A percentile compares a stretch with the other conserved stretches of the same genome.
These are phyloP conservation scores for Aix galericulata DNA, from an alignment of 2,113 vertebrate genomes.

Conservation along the genomic window DNA sequence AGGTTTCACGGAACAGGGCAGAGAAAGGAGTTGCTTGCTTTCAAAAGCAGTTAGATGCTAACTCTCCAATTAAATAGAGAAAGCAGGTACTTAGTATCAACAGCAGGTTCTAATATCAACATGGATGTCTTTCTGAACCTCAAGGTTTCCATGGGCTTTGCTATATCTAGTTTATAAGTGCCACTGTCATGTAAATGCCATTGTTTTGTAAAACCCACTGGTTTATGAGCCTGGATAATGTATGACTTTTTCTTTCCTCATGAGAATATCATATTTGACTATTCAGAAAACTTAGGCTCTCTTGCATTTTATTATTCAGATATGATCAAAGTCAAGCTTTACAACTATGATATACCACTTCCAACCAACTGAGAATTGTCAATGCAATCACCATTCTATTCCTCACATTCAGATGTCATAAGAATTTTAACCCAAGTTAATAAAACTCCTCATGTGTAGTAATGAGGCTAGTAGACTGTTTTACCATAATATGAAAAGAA, in stretches of 20 bases:
- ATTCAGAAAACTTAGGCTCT: background rate
- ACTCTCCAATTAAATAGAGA: background rate
- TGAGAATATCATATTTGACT: background rate
- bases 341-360: background rate
- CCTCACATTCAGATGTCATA: background rate
- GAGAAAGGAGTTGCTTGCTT: background rate
- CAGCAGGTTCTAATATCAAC: background rate
- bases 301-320: background rate
- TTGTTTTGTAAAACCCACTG: background rate
- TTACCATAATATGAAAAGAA: background rate
- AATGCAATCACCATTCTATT: background rate
- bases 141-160: background rate
- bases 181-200: background rate
- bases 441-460: slow-evolving; percentile 33
- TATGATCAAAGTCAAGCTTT: slow-evolving; percentile 9
- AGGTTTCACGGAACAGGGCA: background rate
- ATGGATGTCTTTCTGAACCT: background rate
- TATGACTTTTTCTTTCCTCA: background rate
- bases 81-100: background rate
- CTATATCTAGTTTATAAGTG: background rate
- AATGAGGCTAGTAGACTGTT: background rate
- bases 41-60: background rate
- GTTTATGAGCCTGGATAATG: background rate
- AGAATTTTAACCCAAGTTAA: slow-evolving; percentile 34
- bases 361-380: slow-evolving; percentile 7